These are phyloP conservation scores for Connochaetes taurinus DNA, from an alignment of 2,113 vertebrate genomes.

Conservation along the genomic window DNA sequence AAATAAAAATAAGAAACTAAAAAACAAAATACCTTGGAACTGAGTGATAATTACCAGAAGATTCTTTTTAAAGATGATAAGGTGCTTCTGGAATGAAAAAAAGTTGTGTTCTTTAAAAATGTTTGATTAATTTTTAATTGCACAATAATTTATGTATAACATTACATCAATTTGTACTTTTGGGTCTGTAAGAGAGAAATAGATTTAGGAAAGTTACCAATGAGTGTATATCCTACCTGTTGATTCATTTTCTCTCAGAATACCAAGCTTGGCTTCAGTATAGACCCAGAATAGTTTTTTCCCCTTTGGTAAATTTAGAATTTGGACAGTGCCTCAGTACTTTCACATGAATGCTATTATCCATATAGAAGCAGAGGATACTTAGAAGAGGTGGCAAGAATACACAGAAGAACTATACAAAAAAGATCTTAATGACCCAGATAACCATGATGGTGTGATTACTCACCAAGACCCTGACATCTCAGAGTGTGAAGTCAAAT, in stretches of 20 bases:
- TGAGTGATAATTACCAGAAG: neutral
- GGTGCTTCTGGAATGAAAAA: neutral
- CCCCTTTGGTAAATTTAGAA: neutral
- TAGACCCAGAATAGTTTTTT: neutral
- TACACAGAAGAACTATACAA: too few relatives aligned
- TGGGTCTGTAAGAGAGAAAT: slow-evolving; percentile 2
- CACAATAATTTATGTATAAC: neutral
- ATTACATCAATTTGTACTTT: neutral
- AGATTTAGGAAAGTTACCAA: neutral
- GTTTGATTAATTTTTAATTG: neutral
- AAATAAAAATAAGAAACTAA: neutral
- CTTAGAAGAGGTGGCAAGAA: too few relatives aligned
- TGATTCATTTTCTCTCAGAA: neutral
- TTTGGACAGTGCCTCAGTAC: neutral
- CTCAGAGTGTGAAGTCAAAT: too few relatives aligned
- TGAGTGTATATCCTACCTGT: neutral
- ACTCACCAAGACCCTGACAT: too few relatives aligned
- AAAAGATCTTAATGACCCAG: too few relatives aligned
- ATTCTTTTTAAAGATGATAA: neutral
- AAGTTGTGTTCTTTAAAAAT: neutral
- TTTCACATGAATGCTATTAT: neutral
- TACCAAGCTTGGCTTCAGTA: neutral
- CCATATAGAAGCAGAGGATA: too few relatives aligned
- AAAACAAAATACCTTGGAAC: neutral
- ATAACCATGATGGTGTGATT: too few relatives aligned